Percentiles rank a stretch among this genome's conserved stretches.
Evolutionary conservation across 2,888 invertebrate species (phyloP).

Genomic region (Ochropacha duplaris): DNA sequence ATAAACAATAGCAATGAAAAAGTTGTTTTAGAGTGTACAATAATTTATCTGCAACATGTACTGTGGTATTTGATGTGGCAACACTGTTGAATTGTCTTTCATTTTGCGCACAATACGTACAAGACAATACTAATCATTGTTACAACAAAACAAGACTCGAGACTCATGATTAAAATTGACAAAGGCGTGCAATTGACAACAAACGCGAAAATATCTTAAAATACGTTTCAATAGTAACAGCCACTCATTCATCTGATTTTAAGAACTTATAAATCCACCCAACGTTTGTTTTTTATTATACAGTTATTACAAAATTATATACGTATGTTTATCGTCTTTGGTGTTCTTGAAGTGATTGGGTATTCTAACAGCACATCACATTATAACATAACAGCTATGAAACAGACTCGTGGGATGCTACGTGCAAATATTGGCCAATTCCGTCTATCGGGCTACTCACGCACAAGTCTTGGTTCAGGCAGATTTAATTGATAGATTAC

Average conservation of each 20-base stretch:
- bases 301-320: too few species aligned
- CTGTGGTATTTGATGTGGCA: conserved; percentile 26
- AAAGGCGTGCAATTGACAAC: too few species aligned
- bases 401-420: conserved; percentile 58
- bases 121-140: conserved; percentile 24
- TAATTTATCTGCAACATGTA: conserved; percentile 16
- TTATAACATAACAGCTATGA: conserved; percentile 15
- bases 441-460: too few species aligned
- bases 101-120: conserved; percentile 17
- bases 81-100: conserved; percentile 21
- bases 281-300: neutral
- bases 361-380: too few species aligned
- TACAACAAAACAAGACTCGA: conserved; percentile 10
- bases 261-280: neutral
- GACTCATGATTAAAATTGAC: neutral
- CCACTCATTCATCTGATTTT: too few species aligned
- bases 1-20: neutral
- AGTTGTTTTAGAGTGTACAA: conserved; percentile 12
- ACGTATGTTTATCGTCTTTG: too few species aligned
- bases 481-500: too few species aligned
- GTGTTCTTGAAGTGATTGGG: too few species aligned
- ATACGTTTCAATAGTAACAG: too few species aligned
- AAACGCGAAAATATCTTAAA: too few species aligned
- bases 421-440: conserved; percentile 23
- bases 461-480: too few species aligned